Evolutionary conservation across 1,140 invertebrate genomes (phyloP).

Genomic region (Camponotus pennsylvanicus): DNA sequence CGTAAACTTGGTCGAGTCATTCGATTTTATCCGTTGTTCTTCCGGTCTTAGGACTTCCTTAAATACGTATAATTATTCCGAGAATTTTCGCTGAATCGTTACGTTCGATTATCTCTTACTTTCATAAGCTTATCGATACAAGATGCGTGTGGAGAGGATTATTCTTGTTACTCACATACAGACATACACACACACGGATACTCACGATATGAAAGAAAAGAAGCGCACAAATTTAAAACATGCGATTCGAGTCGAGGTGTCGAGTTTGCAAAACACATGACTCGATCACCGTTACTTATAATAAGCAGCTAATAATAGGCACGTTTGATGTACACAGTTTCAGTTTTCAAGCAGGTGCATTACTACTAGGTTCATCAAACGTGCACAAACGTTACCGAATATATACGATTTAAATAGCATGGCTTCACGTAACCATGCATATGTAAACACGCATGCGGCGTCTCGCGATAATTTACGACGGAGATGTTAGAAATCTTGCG

Average conservation of each 20-base stretch:
- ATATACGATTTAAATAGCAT: neutral
- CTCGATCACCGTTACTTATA: conserved; percentile 23
- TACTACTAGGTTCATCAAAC: conserved; percentile 16
- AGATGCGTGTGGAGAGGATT: neutral
- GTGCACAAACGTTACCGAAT: conserved; percentile 2
- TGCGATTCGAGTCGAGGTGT: conserved; percentile 15
- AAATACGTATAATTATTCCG: conserved; percentile 24
- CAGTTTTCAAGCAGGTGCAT: neutral
- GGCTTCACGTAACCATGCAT: neutral
- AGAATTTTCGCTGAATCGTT: conserved; percentile 5
- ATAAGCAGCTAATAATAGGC: conserved; percentile 22
- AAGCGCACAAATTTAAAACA: conserved; percentile 13
- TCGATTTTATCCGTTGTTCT: conserved; percentile 12
- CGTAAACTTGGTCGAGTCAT: neutral
- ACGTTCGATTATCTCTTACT: conserved; percentile 22
- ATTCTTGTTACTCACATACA: conserved; percentile 7
- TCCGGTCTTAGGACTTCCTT: conserved; percentile 19
- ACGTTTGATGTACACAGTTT: conserved; percentile 35
- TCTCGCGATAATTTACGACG: conserved; percentile 4
- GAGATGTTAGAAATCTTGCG: conserved; percentile 13
- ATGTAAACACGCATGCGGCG: neutral
- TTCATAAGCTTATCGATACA: neutral
- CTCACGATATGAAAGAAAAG: conserved; percentile 36
- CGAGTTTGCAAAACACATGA: conserved; percentile 12
- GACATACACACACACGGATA: neutral